These are phyloP conservation scores for Trachymyrmex cornetzi DNA, from an alignment of 1,140 invertebrate species.

Conservation along the genomic window DNA sequence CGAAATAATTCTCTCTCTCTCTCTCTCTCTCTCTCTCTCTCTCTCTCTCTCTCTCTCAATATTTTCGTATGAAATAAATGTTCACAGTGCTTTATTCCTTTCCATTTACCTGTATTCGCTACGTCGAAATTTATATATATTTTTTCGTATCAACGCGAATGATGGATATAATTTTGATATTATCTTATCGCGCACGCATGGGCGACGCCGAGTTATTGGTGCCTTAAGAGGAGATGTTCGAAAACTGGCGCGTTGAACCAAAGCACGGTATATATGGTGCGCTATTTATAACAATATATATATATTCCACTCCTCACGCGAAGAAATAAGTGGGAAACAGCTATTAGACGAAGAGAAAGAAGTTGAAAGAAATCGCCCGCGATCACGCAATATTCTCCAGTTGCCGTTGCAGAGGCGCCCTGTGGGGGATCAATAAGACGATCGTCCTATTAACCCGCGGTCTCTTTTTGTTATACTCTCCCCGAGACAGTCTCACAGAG, in stretches of 20 bases:
- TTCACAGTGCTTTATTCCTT: not conserved
- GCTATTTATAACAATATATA: not conserved
- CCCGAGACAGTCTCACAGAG: not conserved
- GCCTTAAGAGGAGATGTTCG: conserved; percentile 16
- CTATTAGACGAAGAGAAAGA: not conserved
- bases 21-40: not conserved
- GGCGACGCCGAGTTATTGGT: conserved; percentile 1
- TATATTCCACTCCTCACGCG: not conserved
- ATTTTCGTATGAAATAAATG: conserved; percentile 9
- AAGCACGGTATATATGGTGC: not conserved
- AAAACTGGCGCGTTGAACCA: not conserved
- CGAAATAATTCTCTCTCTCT: not conserved
- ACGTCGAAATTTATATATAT: not conserved
- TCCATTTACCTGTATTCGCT: not conserved
- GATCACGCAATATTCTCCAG: conserved; percentile 27
- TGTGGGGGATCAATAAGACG: conserved; percentile 42
- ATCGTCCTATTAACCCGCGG: conserved; percentile 37
- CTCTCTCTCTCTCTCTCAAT: not conserved
- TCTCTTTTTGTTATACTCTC: conserved; percentile 6
- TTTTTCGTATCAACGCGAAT: not conserved
- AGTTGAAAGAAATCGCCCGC: conserved; percentile 2
- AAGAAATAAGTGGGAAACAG: not conserved
- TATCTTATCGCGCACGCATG: conserved; percentile 36
- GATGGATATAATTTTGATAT: not conserved
- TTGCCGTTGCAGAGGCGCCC: not conserved